Conservation (phyloP, 2,113 vertebrate genomes). For the Ranitomeya imitator region DNA sequence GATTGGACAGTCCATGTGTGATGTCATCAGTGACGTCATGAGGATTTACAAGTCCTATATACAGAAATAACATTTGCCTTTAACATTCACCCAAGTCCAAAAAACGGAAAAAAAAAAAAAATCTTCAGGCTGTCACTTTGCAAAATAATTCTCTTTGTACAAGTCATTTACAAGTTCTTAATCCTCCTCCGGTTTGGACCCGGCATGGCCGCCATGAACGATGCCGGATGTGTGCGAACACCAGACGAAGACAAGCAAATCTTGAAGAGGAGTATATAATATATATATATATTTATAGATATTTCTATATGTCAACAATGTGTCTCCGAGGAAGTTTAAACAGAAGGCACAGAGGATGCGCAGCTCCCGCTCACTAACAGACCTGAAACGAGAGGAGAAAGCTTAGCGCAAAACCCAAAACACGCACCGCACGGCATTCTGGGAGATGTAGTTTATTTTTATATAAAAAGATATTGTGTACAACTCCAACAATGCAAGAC, state of each 20-base stretch:
- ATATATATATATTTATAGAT: slow-evolving; percentile 50
- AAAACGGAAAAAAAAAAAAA: not conserved
- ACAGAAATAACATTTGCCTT: not conserved
- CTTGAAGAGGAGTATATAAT: slow-evolving; percentile 33
- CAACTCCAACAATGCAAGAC: not conserved
- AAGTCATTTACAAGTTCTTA: slow-evolving; percentile 47
- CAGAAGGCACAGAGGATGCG: slow-evolving; percentile 42
- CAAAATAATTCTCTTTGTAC: slow-evolving; percentile 40
- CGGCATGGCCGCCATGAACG: not conserved
- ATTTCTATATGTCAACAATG: slow-evolving; percentile 33
- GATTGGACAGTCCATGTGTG: slow-evolving; percentile 8
- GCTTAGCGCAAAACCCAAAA: not conserved
- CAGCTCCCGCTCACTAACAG: slow-evolving; percentile 17
- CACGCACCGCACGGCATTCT: not conserved
- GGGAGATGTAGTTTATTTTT: not conserved
- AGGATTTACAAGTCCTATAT: slow-evolving; percentile 14
- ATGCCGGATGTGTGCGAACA: not conserved
- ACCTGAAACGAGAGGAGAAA: slow-evolving; percentile 12
- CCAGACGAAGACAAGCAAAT: slow-evolving; percentile 5
- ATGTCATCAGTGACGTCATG: slow-evolving; percentile 17
- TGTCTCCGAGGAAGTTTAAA: slow-evolving; percentile 49
- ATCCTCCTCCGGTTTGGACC: slow-evolving; percentile 30
- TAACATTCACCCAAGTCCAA: not conserved
- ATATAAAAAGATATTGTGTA: no score
- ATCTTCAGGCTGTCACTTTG: not conserved